phyloP scores from a whole-genome alignment of 30 jellyfish, hydroid and myxozoan genomes.

The Cassiopea xamachana region DNA sequence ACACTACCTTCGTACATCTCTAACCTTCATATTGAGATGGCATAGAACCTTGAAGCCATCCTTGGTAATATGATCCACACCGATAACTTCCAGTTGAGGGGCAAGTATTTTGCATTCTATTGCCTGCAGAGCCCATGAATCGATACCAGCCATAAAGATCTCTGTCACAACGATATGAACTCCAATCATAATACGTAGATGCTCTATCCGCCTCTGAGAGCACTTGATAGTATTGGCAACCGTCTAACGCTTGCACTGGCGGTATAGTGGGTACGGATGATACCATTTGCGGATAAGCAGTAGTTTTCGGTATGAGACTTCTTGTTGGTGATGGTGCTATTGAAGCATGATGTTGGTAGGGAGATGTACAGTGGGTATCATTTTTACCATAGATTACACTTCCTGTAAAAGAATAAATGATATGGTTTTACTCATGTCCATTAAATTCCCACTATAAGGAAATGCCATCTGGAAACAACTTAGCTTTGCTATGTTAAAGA shows the following conservation, averaged over 20 bases:
- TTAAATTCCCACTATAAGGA: neutral
- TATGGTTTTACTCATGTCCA: neutral
- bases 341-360: neutral
- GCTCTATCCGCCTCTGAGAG: constrained; percentile 17
- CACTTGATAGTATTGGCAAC: constrained; percentile 42
- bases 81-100: constrained; percentile 46
- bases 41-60: constrained; percentile 37
- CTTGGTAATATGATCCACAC: constrained; percentile 83
- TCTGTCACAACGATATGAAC: constrained; percentile 26
- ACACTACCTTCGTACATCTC: constrained; percentile 10
- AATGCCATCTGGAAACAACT: neutral
- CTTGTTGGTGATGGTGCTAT: neutral
- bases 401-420: neutral
- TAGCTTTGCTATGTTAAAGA: too few species aligned
- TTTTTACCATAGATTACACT: neutral
- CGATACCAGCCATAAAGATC: constrained; percentile 56
- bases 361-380: neutral
- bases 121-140: constrained; percentile 43
- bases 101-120: constrained; percentile 23
- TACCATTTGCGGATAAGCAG: neutral
- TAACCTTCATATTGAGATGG: constrained; percentile 38
- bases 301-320: neutral
- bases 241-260: constrained; percentile 21
- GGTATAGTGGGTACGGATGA: constrained; percentile 5
- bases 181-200: constrained; percentile 20